phyloP scores from a whole-genome alignment of 2,113 vertebrate genomes.

The Myotis yumanensis region DNA sequence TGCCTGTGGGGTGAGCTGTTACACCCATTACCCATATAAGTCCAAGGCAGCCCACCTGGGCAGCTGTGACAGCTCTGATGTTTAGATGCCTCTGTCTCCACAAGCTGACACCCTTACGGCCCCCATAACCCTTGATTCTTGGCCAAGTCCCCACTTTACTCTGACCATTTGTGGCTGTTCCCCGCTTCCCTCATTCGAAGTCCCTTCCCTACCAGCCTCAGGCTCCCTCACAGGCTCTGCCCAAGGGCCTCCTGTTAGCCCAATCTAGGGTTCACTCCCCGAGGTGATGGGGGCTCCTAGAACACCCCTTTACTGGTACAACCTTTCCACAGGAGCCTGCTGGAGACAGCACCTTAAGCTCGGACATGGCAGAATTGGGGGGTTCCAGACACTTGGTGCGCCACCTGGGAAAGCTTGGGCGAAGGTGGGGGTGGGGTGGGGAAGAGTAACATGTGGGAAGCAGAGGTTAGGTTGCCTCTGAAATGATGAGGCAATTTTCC shows the following conservation, averaged over 20 bases:
- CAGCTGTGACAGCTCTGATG: not conserved
- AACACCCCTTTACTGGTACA: not conserved
- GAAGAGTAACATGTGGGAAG: no score
- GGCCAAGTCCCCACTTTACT: no score
- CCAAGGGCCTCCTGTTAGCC: no score
- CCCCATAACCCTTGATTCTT: not conserved
- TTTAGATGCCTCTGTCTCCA: not conserved
- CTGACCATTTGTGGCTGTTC: no score
- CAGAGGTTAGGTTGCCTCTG: no score
- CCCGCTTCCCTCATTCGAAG: no score
- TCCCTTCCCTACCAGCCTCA: no score
- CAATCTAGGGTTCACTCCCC: no score
- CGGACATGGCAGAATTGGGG: fast-evolving
- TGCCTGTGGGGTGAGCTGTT: not conserved
- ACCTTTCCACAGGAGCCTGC: not conserved
- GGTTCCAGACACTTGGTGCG: not conserved
- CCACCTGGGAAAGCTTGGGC: not conserved
- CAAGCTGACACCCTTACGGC: not conserved
- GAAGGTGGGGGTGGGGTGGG: no score
- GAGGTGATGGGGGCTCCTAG: no score
- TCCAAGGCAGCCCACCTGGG: not conserved
- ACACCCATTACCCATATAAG: not conserved
- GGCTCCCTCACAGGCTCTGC: no score
- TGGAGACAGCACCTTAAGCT: not conserved
- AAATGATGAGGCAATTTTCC: no score